phyloP scores from a whole-genome alignment of 2,888 invertebrate species.

The Drosophila acutilabella region DNA sequence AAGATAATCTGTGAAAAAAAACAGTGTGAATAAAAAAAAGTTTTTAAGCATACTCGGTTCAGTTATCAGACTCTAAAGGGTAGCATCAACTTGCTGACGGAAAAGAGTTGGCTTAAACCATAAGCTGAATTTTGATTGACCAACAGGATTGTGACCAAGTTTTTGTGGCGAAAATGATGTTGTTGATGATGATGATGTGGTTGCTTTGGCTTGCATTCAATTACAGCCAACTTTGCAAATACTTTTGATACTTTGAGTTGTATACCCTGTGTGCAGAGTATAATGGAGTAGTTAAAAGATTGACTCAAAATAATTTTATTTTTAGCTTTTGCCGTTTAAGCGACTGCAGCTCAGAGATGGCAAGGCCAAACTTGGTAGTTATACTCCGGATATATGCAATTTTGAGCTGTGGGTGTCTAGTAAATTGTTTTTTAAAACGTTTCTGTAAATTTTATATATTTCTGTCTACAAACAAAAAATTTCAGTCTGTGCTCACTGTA shows the following conservation, averaged over 20 bases:
- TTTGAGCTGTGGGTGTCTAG: too few species aligned
- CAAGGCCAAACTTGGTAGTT: too few species aligned
- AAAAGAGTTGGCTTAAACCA: constrained; percentile 25
- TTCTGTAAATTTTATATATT: too few species aligned
- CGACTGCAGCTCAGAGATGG: too few species aligned
- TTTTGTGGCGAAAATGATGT: constrained; percentile 12
- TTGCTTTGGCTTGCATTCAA: constrained; percentile 24
- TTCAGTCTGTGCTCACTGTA: too few species aligned
- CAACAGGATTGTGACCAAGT: constrained; percentile 28
- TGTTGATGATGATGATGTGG: constrained; percentile 24
- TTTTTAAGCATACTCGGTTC: background rate
- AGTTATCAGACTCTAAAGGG: constrained; percentile 8
- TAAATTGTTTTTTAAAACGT: too few species aligned
- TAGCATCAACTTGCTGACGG: constrained; percentile 1
- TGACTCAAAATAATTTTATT: too few species aligned
- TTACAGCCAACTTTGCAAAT: constrained; percentile 31
- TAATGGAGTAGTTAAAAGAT: too few species aligned
- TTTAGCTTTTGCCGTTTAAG: too few species aligned
- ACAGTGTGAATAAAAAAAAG: constrained; percentile 35
- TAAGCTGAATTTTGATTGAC: constrained; percentile 61
- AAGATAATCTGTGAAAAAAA: constrained; percentile 54
- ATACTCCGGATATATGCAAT: too few species aligned
- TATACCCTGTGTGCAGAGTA: background rate
- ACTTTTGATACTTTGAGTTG: background rate
- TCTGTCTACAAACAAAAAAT: too few species aligned